Base-by-base conservation (phyloP, 2,797 vertebrate genomes). In the Bufotes viridis region DNA sequence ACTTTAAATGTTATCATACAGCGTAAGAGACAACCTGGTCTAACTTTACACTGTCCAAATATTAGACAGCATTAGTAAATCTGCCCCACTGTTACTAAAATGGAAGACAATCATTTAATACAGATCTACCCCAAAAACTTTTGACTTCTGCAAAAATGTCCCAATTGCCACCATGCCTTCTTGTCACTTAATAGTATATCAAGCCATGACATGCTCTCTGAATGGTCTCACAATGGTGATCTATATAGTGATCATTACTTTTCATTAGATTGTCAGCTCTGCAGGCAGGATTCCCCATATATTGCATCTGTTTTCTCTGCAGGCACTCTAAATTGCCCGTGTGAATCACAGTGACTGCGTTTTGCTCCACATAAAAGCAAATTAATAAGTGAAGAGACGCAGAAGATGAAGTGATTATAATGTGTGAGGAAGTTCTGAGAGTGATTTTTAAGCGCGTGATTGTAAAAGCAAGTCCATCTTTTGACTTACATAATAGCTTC, bases 401-500 rank as follows among this genome's bases (percentile, higher is more conserved):
- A 83, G 81, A 83, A 83, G 88, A 86, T 89, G 80, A 82, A 87
- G 88, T 89, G 88, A 89, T 89, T 89, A 89, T 89, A 89, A 89
- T 89, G 88, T 89, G 88, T 85, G 88, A 87, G 80, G 88, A 89
- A 87, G 84, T 87, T 89, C 80, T 87, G 75, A 87, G 88, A 87
- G 88, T 89, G 88, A 89, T 89, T 89, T 87, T 86, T 87, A 89
- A 87, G 81, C 80, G 75, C 65, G 58, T 86, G 88, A 89, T 89
- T 89, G 85, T 89, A 89, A 89, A 89, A 89, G 78, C 88, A 65
- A 87, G 84, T 89, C 84, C 88, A 89, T 89, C 84, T 87, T 89
- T 89, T 89, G 85, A 89, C 88, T 87, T 89, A 57, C 88, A 89
- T 89, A 89, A 89, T 89, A 89, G 88, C 88, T 89, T 89, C 81